Evolutionary conservation across 2,113 vertebrate genomes (phyloP).

Genomic region (Nycticryphes semicollaris): DNA sequence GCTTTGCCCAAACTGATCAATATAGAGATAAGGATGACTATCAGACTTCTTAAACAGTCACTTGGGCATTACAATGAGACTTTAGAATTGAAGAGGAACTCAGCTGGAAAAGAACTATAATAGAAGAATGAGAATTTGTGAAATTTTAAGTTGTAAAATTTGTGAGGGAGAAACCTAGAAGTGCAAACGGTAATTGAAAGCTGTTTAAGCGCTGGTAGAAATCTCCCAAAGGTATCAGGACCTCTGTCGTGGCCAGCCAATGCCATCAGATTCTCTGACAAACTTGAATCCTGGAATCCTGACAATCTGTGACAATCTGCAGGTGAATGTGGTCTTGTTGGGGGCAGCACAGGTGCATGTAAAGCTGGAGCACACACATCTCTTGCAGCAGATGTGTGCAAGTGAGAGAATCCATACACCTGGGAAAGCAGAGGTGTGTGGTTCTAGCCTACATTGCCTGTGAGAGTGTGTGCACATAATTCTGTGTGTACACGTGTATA

Average conservation of each 20-base stretch:
- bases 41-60: neutral
- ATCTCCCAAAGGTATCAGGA: neutral
- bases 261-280: fast-evolving
- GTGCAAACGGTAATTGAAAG: neutral
- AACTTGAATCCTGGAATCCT: neutral
- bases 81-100: neutral
- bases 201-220: neutral
- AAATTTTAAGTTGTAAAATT: neutral
- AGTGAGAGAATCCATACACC: fast-evolving
- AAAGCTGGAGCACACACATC: neutral
- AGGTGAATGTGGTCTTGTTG: neutral
- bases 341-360: fast-evolving
- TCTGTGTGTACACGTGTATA: fast-evolving
- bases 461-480: neutral
- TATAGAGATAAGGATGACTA: neutral
- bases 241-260: neutral
- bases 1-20: neutral
- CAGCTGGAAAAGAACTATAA: neutral
- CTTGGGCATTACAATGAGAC: neutral
- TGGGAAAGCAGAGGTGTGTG: fast-evolving
- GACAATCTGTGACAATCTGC: too few relatives aligned
- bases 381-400: neutral
- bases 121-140: neutral
- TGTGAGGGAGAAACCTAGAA: neutral
- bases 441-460: neutral